A percentile compares a stretch with the other conserved stretches of the same genome.
Conservation (phyloP, 2,888 invertebrate genomes). For the Tetragnatha montana region DNA sequence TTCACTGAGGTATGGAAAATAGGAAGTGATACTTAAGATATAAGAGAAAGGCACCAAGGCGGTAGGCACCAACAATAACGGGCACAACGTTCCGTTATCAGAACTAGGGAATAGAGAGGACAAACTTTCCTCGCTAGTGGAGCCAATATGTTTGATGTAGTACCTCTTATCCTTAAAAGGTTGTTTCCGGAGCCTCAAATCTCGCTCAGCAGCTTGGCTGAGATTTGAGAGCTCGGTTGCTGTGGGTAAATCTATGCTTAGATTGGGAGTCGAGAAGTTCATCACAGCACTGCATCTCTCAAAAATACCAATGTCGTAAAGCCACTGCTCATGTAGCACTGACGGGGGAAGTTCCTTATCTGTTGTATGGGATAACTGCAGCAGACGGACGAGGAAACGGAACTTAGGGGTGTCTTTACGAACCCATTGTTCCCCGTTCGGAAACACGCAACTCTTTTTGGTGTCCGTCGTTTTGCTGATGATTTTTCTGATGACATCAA, state of each 20-base stretch:
- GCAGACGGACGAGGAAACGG: constrained; percentile 52
- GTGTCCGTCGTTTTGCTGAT: constrained; percentile 16
- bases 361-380: constrained; percentile 38
- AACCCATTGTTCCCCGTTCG: constrained; percentile 57
- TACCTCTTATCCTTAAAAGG: constrained; percentile 56
- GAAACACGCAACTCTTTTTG: constrained; percentile 36
- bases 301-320: constrained; percentile 67
- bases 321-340: constrained; percentile 58
- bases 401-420: constrained; percentile 48
- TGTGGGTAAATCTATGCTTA: constrained; percentile 21
- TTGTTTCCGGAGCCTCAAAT: constrained; percentile 57
- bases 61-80: constrained; percentile 56
- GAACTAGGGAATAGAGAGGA: constrained; percentile 48
- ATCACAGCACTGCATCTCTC: constrained; percentile 5
- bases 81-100: constrained; percentile 46
- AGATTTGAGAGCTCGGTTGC: constrained; percentile 36
- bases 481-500: constrained; percentile 32
- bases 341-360: constrained; percentile 53
- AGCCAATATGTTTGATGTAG: constrained; percentile 42
- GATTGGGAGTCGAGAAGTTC: constrained; percentile 8
- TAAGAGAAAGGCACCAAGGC: constrained; percentile 41
- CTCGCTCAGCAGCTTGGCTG: constrained; percentile 63
- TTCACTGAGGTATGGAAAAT: constrained; percentile 10
- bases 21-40: constrained; percentile 15
- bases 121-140: constrained; percentile 8